These are phyloP conservation scores for Stegophylla sp. DNA, from an alignment of 2,888 invertebrate genomes.

Conservation along the genomic window DNA sequence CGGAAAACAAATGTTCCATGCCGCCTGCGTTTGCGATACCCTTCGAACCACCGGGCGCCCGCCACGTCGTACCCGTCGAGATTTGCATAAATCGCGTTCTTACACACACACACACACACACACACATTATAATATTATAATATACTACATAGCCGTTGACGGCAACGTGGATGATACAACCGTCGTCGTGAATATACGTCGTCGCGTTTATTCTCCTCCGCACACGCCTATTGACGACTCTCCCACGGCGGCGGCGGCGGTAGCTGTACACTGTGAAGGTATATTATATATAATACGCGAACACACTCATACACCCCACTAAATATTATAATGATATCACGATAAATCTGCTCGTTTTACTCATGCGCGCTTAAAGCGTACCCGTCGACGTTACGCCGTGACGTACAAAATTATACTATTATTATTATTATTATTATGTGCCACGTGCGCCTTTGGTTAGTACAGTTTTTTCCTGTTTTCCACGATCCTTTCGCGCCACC, in stretches of 20 bases:
- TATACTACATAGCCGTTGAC: neutral
- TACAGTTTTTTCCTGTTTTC: too few relatives aligned
- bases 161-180: conserved; percentile 15
- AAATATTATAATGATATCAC: conserved; percentile 44
- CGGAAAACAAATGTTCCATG: conserved; percentile 46
- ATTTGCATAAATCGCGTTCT: conserved; percentile 45
- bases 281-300: neutral
- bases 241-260: conserved; percentile 16
- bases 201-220: conserved; percentile 20
- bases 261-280: neutral
- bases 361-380: conserved; percentile 5
- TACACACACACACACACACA: neutral
- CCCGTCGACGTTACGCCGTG: neutral
- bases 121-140: too few relatives aligned
- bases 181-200: conserved; percentile 33
- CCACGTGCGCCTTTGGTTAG: neutral
- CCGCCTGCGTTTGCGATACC: neutral
- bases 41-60: too few relatives aligned
- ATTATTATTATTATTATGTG: too few relatives aligned
- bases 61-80: conserved; percentile 8
- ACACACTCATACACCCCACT: neutral
- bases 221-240: conserved; percentile 39
- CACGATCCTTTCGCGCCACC: neutral
- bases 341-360: conserved; percentile 13
- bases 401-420: neutral